Conservation (phyloP, 2,888 invertebrate species). For the Nomada flava region DNA sequence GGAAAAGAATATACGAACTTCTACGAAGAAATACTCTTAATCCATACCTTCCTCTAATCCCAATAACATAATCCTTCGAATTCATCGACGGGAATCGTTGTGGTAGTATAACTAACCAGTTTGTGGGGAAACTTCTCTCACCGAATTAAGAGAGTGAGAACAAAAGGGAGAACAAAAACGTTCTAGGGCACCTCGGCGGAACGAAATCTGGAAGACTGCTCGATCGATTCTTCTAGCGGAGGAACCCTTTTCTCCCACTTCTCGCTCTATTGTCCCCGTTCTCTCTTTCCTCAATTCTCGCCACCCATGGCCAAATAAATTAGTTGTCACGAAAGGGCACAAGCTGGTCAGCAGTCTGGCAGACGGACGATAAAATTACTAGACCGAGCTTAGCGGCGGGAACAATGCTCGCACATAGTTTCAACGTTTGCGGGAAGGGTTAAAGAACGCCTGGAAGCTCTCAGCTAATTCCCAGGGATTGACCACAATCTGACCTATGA, state of each 20-base stretch:
- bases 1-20: too few species aligned
- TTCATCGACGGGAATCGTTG: slow-evolving; percentile 36
- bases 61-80: slow-evolving; percentile 62
- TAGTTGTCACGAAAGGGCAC: slow-evolving; percentile 74
- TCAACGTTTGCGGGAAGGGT: slow-evolving; percentile 60
- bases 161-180: slow-evolving; percentile 41
- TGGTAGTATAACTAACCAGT: neutral
- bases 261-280: slow-evolving; percentile 35
- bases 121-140: slow-evolving; percentile 53
- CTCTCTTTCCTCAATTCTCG: slow-evolving; percentile 11
- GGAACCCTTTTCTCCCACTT: slow-evolving; percentile 63
- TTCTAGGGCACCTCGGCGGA: neutral
- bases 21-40: neutral
- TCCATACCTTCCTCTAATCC: slow-evolving; percentile 37
- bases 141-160: slow-evolving; percentile 42
- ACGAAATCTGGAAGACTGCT: slow-evolving; percentile 67
- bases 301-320: slow-evolving; percentile 73
- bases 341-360: slow-evolving; percentile 66
- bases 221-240: slow-evolving; percentile 72
- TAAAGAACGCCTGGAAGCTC: slow-evolving; percentile 48
- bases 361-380: slow-evolving; percentile 73
- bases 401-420: slow-evolving; percentile 62
- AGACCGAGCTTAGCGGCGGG: slow-evolving; percentile 68
- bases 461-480: slow-evolving; percentile 53
- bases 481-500: slow-evolving; percentile 40